Base-by-base conservation (phyloP, 2,888 invertebrate genomes). In the Marronus borbonicus region DNA sequence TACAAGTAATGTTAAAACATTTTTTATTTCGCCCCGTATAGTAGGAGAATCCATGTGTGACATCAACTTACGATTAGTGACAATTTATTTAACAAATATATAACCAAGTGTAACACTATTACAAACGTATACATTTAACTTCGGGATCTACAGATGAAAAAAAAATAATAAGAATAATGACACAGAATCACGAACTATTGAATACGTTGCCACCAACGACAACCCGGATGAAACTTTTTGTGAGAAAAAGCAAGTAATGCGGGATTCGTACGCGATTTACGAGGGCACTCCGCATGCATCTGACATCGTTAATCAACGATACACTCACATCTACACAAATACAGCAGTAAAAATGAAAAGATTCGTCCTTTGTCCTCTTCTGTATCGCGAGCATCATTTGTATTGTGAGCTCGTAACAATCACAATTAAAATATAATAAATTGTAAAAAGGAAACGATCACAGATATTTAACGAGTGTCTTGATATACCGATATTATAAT, bases 251-350 rank as follows among this genome's bases (percentile, higher is more conserved):
- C 81, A 80, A 81, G 82, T 81, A 82, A 84, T 84, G 85, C 83
- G 84, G 83, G 83, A 82, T 81, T 82, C 81, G 74, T 80, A 82
- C 78, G 83, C 83, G 83, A 85, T 86, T 86, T 85, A 86, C 85
- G 84, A 85, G 85, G 85, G 84, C 85, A 85, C 83, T 82, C 80
- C 79, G 68, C 69, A 80, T 83, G 80, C 82, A 81, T 82, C 82
- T 82, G 82, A 82, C 82, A 82, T 83, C 83, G 82, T 83, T 83
- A 82, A 83, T 83, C 82, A 83, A 82, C 81, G 80, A 82, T 80
- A 69, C 80, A 81, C 79, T 81, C 78, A 80, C 81, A 77, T 72
- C 36, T 60, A 72, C 58, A 72, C 72, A 72, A 58, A 72, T 72
- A 58, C 72, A 72, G 64, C 66, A 64, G 68, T 50, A 79, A 80